phyloP scores from a whole-genome alignment of 2,797 vertebrate species.

The Parauchenoglanis ngamensis region DNA sequence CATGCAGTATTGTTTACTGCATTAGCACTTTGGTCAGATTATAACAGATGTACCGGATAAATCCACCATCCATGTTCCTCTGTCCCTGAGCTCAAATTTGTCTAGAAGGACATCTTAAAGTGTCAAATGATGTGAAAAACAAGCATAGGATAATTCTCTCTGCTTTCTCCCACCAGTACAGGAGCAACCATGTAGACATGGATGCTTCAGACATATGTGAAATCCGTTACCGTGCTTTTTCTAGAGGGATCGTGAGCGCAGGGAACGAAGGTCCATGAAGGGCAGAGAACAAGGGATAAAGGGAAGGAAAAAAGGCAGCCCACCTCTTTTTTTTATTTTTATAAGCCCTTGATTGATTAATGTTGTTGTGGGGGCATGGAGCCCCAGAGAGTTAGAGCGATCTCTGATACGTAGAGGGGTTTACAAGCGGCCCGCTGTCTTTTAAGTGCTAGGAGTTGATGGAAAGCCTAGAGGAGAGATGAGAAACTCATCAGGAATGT shows the following conservation, averaged over 20 bases:
- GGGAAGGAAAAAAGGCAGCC: slow-evolving; percentile 71
- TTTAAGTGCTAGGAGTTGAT: slow-evolving; percentile 85
- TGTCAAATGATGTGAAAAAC: slow-evolving; percentile 60
- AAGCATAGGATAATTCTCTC: slow-evolving; percentile 62
- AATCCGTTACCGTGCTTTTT: slow-evolving; percentile 69
- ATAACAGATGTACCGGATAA: slow-evolving; percentile 48
- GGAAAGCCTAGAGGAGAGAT: slow-evolving; percentile 82
- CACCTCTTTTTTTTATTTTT: slow-evolving; percentile 53
- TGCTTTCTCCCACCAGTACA: slow-evolving; percentile 60
- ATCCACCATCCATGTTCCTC: slow-evolving; percentile 41
- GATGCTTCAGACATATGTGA: slow-evolving; percentile 76
- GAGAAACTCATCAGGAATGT: slow-evolving; percentile 93
- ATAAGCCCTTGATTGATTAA: slow-evolving; percentile 80
- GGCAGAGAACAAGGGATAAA: slow-evolving; percentile 57
- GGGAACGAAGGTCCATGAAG: slow-evolving; percentile 9
- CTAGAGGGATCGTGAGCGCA: slow-evolving; percentile 8
- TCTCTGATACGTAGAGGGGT: slow-evolving; percentile 84
- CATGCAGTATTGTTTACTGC: background rate
- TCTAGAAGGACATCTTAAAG: slow-evolving; percentile 47
- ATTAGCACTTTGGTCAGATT: slow-evolving; percentile 19
- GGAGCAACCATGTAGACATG: slow-evolving; percentile 67
- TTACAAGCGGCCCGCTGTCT: slow-evolving; percentile 84
- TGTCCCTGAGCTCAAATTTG: slow-evolving; percentile 36
- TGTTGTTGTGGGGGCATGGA: slow-evolving; percentile 75
- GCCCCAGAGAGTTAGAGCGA: slow-evolving; percentile 79